These are phyloP conservation scores for Leptonema lineaticorne DNA, from an alignment of 1,140 invertebrate species.

Conservation along the genomic window DNA sequence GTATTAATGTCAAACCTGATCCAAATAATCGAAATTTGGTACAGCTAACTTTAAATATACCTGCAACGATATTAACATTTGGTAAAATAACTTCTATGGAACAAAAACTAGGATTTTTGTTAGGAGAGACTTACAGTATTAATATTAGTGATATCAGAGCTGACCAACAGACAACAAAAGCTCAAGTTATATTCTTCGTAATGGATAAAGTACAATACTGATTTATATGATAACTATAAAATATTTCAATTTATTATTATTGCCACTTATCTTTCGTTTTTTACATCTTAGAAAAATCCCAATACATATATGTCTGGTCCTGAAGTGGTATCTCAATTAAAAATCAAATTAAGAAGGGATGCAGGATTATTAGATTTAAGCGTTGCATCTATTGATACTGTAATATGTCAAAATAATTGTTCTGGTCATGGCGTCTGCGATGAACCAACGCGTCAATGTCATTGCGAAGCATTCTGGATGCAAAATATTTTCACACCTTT, in stretches of 20 bases:
- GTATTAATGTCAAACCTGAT: constrained; percentile 82
- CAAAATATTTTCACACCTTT: constrained; percentile 61
- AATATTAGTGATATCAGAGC: constrained; percentile 63
- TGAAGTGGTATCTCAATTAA: constrained; percentile 63
- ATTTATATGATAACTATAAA: background rate
- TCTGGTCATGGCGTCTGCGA: constrained; percentile 90
- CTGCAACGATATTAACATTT: constrained; percentile 71
- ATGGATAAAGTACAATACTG: constrained; percentile 47
- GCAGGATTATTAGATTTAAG: constrained; percentile 71
- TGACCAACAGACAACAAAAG: constrained; percentile 58
- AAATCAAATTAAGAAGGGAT: constrained; percentile 68
- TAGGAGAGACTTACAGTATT: constrained; percentile 68
- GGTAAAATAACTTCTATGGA: constrained; percentile 73
- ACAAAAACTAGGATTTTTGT: constrained; percentile 71
- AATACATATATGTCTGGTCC: constrained; percentile 55
- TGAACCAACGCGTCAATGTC: constrained; percentile 77
- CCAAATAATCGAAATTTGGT: constrained; percentile 73
- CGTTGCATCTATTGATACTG: constrained; percentile 75
- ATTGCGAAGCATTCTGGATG: constrained; percentile 97
- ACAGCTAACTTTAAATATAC: constrained; percentile 76
- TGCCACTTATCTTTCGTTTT: background rate
- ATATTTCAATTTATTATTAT: background rate
- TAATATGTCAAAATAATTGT: constrained; percentile 89
- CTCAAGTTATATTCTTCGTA: constrained; percentile 54
- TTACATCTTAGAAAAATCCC: constrained; percentile 48